Evolutionary conservation across 2,113 vertebrate genomes (phyloP).

Genomic region (Oxygymnocypris stewartii): DNA sequence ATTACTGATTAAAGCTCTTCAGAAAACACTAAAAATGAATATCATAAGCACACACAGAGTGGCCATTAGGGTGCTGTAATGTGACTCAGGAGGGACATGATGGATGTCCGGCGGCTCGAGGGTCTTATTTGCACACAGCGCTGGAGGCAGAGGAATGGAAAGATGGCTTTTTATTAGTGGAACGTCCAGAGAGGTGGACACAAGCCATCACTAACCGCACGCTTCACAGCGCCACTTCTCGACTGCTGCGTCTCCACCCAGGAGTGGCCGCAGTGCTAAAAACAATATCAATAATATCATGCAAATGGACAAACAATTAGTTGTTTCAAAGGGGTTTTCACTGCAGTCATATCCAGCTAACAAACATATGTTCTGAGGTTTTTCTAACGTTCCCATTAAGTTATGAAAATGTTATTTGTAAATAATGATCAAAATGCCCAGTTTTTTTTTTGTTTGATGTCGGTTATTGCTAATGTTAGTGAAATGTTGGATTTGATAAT

Average conservation of each 20-base stretch:
- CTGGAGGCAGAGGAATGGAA: slow-evolving; percentile 82
- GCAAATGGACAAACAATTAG: background rate
- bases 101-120: slow-evolving; percentile 91
- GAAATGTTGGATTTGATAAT: too few relatives aligned
- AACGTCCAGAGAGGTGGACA: slow-evolving; percentile 89
- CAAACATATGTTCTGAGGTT: too few relatives aligned
- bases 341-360: background rate
- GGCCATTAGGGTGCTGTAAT: slow-evolving; percentile 96
- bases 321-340: background rate
- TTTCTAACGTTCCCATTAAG: too few relatives aligned
- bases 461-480: too few relatives aligned
- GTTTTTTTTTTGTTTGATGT: too few relatives aligned
- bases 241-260: background rate
- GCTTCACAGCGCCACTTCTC: slow-evolving; percentile 73
- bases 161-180: slow-evolving; percentile 91
- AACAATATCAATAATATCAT: background rate
- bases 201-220: slow-evolving; percentile 87
- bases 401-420: too few relatives aligned
- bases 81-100: slow-evolving; percentile 93
- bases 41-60: slow-evolving; percentile 94
- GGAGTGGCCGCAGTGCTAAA: slow-evolving; percentile 14
- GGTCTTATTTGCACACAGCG: slow-evolving; percentile 92
- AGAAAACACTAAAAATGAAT: slow-evolving; percentile 96
- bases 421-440: too few relatives aligned
- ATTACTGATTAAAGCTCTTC: slow-evolving; percentile 95